These are phyloP conservation scores for Noctua janthina DNA, from an alignment of 2,888 invertebrate species.

Conservation along the genomic window DNA sequence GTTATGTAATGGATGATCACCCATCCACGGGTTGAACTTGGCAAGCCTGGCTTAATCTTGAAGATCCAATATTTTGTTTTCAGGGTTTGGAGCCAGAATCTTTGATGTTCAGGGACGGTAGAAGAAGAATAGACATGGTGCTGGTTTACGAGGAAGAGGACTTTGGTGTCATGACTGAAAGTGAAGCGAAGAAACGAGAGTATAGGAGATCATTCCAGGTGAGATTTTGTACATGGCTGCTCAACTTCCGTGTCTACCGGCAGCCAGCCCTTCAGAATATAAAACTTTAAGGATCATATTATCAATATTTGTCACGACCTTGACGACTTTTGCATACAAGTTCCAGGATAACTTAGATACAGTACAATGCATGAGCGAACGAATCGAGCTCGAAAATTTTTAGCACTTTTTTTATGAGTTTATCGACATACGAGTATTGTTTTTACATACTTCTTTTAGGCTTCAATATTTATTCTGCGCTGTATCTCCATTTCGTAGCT, in stretches of 20 bases:
- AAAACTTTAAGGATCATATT: too few species aligned
- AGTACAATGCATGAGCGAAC: too few species aligned
- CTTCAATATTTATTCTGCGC: too few species aligned
- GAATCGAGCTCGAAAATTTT: too few species aligned
- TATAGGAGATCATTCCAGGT: conserved; percentile 93
- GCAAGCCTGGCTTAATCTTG: not conserved
- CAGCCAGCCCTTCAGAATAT: not conserved
- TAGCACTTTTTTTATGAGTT: too few species aligned
- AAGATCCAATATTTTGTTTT: not conserved
- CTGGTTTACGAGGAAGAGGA: conserved; percentile 95
- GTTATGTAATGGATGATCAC: not conserved
- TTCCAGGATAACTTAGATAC: too few species aligned
- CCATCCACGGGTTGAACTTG: not conserved
- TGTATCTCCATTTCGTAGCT: too few species aligned
- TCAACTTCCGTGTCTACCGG: not conserved
- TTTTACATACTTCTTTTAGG: too few species aligned
- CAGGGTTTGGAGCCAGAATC: conserved; percentile 92
- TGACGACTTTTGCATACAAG: too few species aligned
- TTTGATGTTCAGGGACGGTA: conserved; percentile 94
- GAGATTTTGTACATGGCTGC: not conserved
- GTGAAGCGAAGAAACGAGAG: conserved; percentile 93
- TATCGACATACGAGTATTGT: too few species aligned
- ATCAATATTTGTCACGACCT: too few species aligned
- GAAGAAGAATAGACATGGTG: conserved; percentile 96
- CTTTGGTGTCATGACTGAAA: conserved; percentile 95